Evolutionary conservation across 2,797 vertebrate species (phyloP), one percentile per base, ranked within the genome.

Genomic region (Spinus pinus): DNA sequence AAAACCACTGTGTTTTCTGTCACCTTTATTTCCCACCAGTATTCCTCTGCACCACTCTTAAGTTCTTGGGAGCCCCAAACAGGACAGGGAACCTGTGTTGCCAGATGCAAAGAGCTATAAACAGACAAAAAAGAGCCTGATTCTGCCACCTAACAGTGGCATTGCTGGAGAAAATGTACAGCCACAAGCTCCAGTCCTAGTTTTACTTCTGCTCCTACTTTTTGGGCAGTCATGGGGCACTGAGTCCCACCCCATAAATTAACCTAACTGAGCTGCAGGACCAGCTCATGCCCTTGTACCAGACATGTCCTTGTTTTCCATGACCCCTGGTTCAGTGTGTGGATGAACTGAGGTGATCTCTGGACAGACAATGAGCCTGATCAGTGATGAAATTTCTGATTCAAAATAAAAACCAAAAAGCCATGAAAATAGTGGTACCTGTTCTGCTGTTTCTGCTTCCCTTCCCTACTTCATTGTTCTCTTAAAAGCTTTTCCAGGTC

Each of bases 201-300:
- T 50, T 61, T 71, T 81, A 25, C 10, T 88, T 53, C 51, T 58
- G 24, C 14, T 69, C 39, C 44, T 42, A 11, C 23, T 22, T 81
- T 53, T 65, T 6, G 5, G 18, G 12, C 21, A 64, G 27, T 25
- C 28, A 24, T 27, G 11, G 23, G 10, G 5, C 58, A 31, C 46
- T 28, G 33, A 51, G 12, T 69, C 4, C 12, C 24, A 56, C 23
- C 22, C 37, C 62, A 49, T 3, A 42, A 64, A 31, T 75, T 64
- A 60, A 44, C 44, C 15, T 15, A 42, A 54, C 23, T 42, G 41
- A 64, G 24, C 49, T 14, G 1, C 27, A 39, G 28, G 49, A 89
- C n/a, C n/a, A 54, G 44, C 44, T 33, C 1, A 1, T 10, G 3
- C 3, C 41, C 16, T 51, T 7, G 2, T 21, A 16, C 15, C 27